Conservation (phyloP, 2,113 vertebrate genomes). For the Rhinogobius similis region DNA sequence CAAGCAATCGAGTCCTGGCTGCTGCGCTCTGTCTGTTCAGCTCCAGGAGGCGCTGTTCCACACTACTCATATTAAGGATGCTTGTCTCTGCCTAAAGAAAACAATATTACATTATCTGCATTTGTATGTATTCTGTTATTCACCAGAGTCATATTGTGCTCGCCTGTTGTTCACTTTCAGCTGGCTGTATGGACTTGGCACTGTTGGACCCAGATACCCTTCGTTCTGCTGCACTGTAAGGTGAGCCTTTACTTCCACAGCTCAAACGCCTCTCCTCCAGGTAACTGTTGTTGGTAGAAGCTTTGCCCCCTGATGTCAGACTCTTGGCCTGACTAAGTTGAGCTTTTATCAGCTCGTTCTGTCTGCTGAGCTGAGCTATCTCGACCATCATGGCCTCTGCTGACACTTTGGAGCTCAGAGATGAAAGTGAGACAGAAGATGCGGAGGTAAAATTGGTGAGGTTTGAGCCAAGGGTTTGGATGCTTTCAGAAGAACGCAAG, state of each 20-base stretch:
- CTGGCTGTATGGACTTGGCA: background rate
- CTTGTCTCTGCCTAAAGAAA: constrained; percentile 24
- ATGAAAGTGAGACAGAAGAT: constrained; percentile 34
- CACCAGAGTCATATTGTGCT: background rate
- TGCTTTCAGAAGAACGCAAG: constrained; percentile 43
- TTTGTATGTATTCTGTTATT: background rate
- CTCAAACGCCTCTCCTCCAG: background rate
- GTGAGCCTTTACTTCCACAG: constrained; percentile 31
- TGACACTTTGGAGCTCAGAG: constrained; percentile 49
- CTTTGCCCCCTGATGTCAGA: constrained; percentile 1
- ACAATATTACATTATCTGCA: background rate
- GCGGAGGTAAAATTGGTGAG: constrained; percentile 54
- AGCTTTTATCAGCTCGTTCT: constrained; percentile 83
- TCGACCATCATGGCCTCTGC: constrained; percentile 75
- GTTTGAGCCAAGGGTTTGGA: constrained; percentile 47
- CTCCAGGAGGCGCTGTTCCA: constrained; percentile 89
- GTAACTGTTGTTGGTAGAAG: background rate
- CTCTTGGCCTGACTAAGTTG: constrained; percentile 74
- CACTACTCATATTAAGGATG: constrained; percentile 43
- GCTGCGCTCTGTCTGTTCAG: constrained; percentile 88
- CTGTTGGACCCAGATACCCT: constrained; percentile 18
- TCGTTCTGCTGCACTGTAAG: constrained; percentile 31
- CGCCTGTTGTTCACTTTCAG: constrained; percentile 53
- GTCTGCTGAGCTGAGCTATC: constrained; percentile 80
- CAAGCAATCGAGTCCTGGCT: constrained; percentile 83